Percentiles rank a stretch among this genome's conserved stretches.
Conservation (phyloP, 2,797 vertebrate species). For the Euthynnus affinis region DNA sequence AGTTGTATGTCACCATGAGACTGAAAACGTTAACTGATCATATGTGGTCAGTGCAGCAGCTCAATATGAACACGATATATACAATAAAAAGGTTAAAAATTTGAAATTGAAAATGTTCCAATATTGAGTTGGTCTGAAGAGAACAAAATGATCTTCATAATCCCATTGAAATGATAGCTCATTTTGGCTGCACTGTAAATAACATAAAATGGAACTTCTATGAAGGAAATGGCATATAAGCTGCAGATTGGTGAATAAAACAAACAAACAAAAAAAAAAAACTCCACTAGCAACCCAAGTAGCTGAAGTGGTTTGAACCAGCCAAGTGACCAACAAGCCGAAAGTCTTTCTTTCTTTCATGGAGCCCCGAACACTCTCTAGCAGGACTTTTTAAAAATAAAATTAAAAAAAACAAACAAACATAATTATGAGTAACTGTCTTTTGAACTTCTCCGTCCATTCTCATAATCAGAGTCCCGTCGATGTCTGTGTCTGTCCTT, state of each 20-base stretch:
- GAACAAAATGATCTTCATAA: constrained; percentile 60
- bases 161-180: constrained; percentile 56
- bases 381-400: constrained; percentile 28
- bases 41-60: constrained; percentile 62
- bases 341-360: constrained; percentile 21
- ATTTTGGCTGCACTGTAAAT: constrained; percentile 71
- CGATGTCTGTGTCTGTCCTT: constrained; percentile 89
- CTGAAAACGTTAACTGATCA: constrained; percentile 49
- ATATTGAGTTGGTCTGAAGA: constrained; percentile 60
- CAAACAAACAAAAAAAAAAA: constrained; percentile 44
- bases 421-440: constrained; percentile 81
- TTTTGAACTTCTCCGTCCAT: constrained; percentile 82
- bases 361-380: constrained; percentile 11
- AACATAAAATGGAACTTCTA: constrained; percentile 60
- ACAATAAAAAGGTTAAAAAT: constrained; percentile 71
- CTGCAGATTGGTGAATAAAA: constrained; percentile 41
- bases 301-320: constrained; percentile 44
- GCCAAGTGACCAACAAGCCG: constrained; percentile 14
- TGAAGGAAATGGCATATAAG: constrained; percentile 48
- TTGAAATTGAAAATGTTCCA: constrained; percentile 52
- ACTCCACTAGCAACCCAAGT: constrained; percentile 18
- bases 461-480: constrained; percentile 88
- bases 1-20: constrained; percentile 44
- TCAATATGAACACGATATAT: constrained; percentile 56
- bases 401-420: not conserved